Evolutionary conservation across 1,140 invertebrate genomes (phyloP), one percentile per base, ranked within the genome.

Genomic region (Papilio glaucus): DNA sequence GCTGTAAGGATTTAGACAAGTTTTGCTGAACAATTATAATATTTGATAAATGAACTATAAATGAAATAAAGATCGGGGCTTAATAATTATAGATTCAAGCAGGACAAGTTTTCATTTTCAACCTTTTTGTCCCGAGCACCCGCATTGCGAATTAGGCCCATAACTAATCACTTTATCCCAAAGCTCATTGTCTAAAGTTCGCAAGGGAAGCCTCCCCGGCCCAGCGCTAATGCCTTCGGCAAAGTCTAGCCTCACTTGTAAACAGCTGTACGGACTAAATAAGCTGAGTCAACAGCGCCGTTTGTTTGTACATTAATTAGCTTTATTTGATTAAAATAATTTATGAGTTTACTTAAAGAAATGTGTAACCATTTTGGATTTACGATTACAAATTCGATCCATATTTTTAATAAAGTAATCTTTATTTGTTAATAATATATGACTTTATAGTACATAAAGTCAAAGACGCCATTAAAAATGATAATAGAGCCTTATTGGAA

Each of bases 91-190:
- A 21, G 7, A 21, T 21, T 49, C 45, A 49, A 10, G 2, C 45
- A n/a, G n/a, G n/a, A n/a, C n/a, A n/a, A n/a, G n/a, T n/a, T n/a
- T n/a, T n/a, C n/a, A n/a, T n/a, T n/a, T n/a, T n/a, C n/a, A n/a
- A n/a, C n/a, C 15, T 65, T 67, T 67, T 42, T 45, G 63, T 41
- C 39, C 37, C 38, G 4, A 67, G 10, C 62, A 42, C 18, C 62
- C 62, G 37, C 21, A 67, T 24, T 39, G 57, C 68, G 72, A 78
- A 76, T 76, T 73, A 76, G 72, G 71, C 72, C 75, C 75, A 76
- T 74, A 79, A 76, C 75, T 79, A 79, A 79, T 74, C 75, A 72
- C 73, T 79, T 79, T 72, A 79, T 65, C 75, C 73, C 45, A 57
- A 49, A 72, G 42, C 49, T 72, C 72, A 76, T 76, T 76, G 77